These are phyloP conservation scores for Acanthoscelides obtectus DNA, from an alignment of 2,888 invertebrate species.

Conservation along the genomic window DNA sequence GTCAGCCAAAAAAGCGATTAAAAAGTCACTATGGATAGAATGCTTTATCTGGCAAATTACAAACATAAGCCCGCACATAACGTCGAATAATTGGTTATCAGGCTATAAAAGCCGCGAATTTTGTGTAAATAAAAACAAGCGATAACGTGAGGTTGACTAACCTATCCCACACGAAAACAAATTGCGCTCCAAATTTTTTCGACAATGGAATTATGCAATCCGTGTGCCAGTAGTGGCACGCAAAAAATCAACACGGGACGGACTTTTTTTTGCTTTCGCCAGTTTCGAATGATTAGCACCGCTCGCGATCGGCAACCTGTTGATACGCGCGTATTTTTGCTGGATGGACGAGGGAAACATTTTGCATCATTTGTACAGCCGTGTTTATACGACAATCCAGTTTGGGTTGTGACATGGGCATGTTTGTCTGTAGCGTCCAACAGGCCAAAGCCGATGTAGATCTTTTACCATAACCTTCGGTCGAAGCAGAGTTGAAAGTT, in stretches of 20 bases:
- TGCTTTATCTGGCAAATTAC: slow-evolving; percentile 4
- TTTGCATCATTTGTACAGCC: too few species aligned
- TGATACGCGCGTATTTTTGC: neutral
- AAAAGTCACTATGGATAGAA: neutral
- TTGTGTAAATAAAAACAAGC: slow-evolving; percentile 5
- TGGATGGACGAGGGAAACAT: neutral
- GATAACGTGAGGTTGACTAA: slow-evolving; percentile 27
- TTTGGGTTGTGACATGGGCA: too few species aligned
- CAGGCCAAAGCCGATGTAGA: too few species aligned
- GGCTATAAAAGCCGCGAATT: neutral
- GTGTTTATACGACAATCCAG: too few species aligned
- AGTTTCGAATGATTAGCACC: neutral
- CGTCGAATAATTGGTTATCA: neutral
- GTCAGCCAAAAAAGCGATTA: neutral
- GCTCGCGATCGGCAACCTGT: neutral
- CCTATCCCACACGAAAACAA: slow-evolving; percentile 30
- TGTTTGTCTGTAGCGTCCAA: too few species aligned
- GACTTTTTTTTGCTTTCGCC: neutral
- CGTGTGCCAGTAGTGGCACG: neutral
- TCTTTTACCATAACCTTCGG: too few species aligned
- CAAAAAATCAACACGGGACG: neutral
- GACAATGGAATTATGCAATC: neutral
- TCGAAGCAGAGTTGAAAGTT: too few species aligned
- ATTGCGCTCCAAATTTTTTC: slow-evolving; percentile 14
- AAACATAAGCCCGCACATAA: neutral